Evolutionary conservation across 2,797 vertebrate genomes (phyloP).

Genomic region (Delichon dasypus): DNA sequence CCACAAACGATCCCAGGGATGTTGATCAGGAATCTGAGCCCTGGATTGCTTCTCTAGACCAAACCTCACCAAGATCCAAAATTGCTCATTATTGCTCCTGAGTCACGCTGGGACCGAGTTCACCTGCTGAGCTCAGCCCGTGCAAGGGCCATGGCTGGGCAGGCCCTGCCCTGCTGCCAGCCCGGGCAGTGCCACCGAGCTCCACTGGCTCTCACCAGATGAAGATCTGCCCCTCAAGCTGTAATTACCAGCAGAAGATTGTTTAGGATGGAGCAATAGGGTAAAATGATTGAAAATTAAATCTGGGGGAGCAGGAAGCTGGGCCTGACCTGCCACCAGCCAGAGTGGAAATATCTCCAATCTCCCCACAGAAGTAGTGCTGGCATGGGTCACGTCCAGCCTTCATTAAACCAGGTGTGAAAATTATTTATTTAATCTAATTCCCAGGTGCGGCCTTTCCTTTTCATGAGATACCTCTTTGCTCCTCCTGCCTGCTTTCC

Average conservation of each 20-base stretch:
- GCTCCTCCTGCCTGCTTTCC: background rate
- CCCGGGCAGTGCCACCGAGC: background rate
- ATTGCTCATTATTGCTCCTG: background rate
- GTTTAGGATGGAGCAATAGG: background rate
- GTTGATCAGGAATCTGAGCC: background rate
- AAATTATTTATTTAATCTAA: background rate
- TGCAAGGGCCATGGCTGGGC: background rate
- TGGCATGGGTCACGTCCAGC: background rate
- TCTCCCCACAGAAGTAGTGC: background rate
- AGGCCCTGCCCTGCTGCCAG: background rate
- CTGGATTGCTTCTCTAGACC: background rate
- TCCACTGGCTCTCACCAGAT: background rate
- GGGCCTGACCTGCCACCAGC: background rate
- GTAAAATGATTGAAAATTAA: slow-evolving; percentile 15
- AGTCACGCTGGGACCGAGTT: background rate
- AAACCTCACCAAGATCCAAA: background rate
- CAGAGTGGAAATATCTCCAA: background rate
- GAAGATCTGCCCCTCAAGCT: slow-evolving; percentile 22
- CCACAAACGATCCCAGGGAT: background rate
- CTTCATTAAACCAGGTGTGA: background rate
- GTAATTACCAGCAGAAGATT: background rate
- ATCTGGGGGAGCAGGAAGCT: background rate
- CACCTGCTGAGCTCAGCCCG: background rate
- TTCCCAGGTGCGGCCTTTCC: background rate
- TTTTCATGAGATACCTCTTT: background rate